Conservation (phyloP, 2,888 invertebrate species). For the Oscheius sp. region DNA sequence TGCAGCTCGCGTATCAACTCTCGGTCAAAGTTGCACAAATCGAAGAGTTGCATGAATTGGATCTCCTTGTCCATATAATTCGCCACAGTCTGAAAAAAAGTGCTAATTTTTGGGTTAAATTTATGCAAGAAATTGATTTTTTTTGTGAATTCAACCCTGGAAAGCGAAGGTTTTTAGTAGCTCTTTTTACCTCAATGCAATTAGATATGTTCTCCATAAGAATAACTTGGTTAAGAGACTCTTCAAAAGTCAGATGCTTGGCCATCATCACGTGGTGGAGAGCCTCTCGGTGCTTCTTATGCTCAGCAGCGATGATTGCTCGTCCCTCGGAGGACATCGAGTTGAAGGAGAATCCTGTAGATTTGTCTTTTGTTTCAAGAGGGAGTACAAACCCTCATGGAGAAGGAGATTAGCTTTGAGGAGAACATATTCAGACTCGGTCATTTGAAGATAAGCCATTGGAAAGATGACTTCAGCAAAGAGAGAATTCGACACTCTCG, state of each 20-base stretch:
- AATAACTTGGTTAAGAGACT: slow-evolving; percentile 14
- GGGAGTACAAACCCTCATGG: slow-evolving; percentile 36
- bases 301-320: slow-evolving; percentile 6
- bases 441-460: slow-evolving; percentile 39
- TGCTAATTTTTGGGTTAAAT: background rate
- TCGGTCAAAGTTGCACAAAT: slow-evolving; percentile 1
- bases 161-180: background rate
- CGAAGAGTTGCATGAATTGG: slow-evolving; percentile 19
- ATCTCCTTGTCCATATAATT: slow-evolving; percentile 30
- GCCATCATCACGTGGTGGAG: slow-evolving; percentile 15
- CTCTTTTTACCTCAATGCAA: slow-evolving; percentile 20
- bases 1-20: slow-evolving; percentile 14
- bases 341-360: slow-evolving; percentile 20
- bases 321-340: slow-evolving; percentile 16
- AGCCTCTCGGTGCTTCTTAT: slow-evolving; percentile 13
- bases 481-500: background rate
- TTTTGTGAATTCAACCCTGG: background rate
- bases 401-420: slow-evolving; percentile 48
- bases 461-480: slow-evolving; percentile 44
- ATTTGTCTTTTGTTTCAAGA: background rate
- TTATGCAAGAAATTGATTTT: too few species aligned
- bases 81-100: slow-evolving; percentile 9
- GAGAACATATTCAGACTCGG: slow-evolving; percentile 39
- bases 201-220: slow-evolving; percentile 21
- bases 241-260: slow-evolving; percentile 11